Conservation (phyloP, 2,888 invertebrate genomes). For the Malthinus flaveolus region DNA sequence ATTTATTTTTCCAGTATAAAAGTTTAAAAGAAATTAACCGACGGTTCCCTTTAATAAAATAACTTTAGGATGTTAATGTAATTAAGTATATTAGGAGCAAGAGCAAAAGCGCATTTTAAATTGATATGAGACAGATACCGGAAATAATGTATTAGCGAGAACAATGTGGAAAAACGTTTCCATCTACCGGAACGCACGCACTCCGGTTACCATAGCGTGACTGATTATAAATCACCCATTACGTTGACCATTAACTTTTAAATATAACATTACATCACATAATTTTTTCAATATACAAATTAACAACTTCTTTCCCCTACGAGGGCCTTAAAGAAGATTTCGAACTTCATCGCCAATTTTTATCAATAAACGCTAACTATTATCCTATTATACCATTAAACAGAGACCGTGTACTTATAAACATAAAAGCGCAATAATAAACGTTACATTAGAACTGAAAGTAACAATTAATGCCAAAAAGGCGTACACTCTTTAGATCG, state of each 20-base stretch:
- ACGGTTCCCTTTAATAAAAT: not conserved
- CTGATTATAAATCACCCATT: conserved; percentile 49
- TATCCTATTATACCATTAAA: too few species aligned
- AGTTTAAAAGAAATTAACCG: too few species aligned
- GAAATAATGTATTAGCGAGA: conserved; percentile 45
- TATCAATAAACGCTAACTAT: not conserved
- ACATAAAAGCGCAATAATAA: conserved; percentile 34
- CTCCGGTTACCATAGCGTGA: conserved; percentile 44
- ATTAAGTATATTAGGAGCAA: conserved; percentile 23
- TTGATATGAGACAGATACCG: conserved; percentile 39
- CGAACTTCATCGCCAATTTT: not conserved
- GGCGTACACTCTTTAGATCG: conserved; percentile 24
- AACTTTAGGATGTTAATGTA: conserved; percentile 29
- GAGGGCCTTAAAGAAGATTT: not conserved
- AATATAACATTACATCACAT: conserved; percentile 29
- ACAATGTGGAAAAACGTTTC: conserved; percentile 47
- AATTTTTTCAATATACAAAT: conserved; percentile 27
- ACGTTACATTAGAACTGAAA: conserved; percentile 39
- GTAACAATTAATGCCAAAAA: conserved; percentile 43
- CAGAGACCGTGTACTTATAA: not conserved
- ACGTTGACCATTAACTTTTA: conserved; percentile 40
- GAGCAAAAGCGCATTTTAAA: conserved; percentile 29
- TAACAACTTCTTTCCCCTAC: not conserved
- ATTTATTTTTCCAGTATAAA: too few species aligned
- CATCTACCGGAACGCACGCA: conserved; percentile 43